Evolutionary conservation across 2,888 invertebrate genomes (phyloP), one percentile per base, ranked within the genome.

Genomic region (Horisme vitalbata): DNA sequence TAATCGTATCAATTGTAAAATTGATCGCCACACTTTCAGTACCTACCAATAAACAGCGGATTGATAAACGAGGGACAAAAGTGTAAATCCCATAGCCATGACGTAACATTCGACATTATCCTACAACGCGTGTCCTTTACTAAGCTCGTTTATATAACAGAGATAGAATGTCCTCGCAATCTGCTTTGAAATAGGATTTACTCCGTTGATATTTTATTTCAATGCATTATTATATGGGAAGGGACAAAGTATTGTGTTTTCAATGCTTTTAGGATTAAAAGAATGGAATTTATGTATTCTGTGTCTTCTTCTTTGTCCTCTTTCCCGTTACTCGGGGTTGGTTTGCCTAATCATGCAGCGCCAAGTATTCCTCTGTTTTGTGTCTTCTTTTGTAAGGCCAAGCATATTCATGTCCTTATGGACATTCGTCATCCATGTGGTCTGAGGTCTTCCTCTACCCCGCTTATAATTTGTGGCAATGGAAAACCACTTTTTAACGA

Each of bases 111-210:
- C 7, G 23, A 20, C 18, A 32, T 35, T 32, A 20, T 20, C 32
- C 23, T 45, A 9, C 23, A 11, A 23, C 31, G 27, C 11, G 21
- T 21, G 12, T 48, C 52, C 41, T 18, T 33, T 37, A 45, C 41
- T 34, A 45, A 38, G 30, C 34, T 38, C 23, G 18, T 45, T 37
- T 23, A 41, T 32, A 11, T 15, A 38, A 52, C 35, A 38, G 35
- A 45, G 35, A 43, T 15, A 39, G 45, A 45, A 41, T 24, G 44
- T 30, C 37, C 26, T 27, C 14, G 51, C 41, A 37, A 52, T 52
- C 26, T 30, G 35, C 41, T 41, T 45, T 34, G 8, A 35, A 28
- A 41, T 18, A 32, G 41, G 41, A 34, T 45, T 45, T 45, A 37
- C 36, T 35, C 32, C 33, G 30, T 41, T 36, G 28, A 30, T 23